These are phyloP conservation scores for Platyrinchus mystaceus DNA, from an alignment of 2,797 vertebrate genomes.

Conservation along the genomic window DNA sequence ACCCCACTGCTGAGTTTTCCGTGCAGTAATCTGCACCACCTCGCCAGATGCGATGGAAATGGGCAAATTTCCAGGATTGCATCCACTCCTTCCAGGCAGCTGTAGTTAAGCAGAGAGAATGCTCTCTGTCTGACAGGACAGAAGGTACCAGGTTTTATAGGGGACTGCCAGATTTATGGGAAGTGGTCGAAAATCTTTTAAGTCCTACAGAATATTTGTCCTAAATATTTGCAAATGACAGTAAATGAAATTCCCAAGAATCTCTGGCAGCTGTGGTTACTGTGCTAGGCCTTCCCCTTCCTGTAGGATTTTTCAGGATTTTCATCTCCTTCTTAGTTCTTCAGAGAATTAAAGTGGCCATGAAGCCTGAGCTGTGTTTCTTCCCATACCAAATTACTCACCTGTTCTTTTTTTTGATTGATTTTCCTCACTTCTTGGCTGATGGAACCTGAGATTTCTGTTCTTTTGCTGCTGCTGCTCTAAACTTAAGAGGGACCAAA, in stretches of 20 bases:
- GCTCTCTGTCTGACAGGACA: not conserved
- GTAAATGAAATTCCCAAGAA: not conserved
- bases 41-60: not conserved
- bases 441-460: not conserved
- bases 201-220: not conserved
- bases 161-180: not conserved
- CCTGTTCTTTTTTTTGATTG: not conserved
- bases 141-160: not conserved
- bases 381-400: not conserved
- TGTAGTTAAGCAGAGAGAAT: not conserved
- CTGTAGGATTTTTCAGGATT: not conserved
- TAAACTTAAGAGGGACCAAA: not conserved
- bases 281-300: not conserved
- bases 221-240: not conserved
- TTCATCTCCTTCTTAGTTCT: not conserved
- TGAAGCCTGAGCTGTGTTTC: not conserved
- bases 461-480: not conserved
- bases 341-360: not conserved
- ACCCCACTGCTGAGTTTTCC: not conserved
- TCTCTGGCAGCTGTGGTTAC: not conserved
- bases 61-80: not conserved
- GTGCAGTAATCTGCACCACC: fast-evolving
- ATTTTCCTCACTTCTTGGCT: not conserved
- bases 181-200: not conserved
- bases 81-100: not conserved